These are phyloP conservation scores for Heteropelma amictum DNA, from an alignment of 2,888 invertebrate species.

Conservation along the genomic window DNA sequence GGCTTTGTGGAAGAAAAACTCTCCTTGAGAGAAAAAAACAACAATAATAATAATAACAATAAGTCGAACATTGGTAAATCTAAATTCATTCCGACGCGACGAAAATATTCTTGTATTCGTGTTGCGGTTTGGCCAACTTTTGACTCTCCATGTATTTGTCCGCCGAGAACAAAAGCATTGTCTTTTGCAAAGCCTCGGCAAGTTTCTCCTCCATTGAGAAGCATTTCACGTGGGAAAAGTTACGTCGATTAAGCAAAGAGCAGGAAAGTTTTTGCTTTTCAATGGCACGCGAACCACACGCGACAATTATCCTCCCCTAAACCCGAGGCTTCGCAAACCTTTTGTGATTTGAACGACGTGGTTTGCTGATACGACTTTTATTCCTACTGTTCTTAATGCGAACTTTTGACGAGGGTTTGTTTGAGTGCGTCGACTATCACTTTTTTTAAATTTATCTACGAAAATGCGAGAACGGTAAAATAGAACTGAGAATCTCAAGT, in stretches of 20 bases:
- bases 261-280: constrained; percentile 5
- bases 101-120: background rate
- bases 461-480: too few species aligned
- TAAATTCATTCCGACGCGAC: background rate
- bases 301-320: constrained; percentile 3
- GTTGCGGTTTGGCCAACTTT: constrained; percentile 5
- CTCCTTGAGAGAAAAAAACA: background rate
- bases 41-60: background rate
- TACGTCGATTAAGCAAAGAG: constrained; percentile 10
- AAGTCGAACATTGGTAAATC: background rate
- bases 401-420: too few species aligned
- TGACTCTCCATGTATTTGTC: background rate
- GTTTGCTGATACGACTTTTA: background rate
- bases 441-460: too few species aligned
- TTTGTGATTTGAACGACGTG: background rate
- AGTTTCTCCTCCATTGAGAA: constrained; percentile 29
- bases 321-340: background rate
- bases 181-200: background rate
- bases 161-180: background rate
- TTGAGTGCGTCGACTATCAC: too few species aligned
- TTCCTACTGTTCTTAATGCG: too few species aligned
- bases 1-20: background rate
- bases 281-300: background rate
- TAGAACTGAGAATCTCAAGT: too few species aligned
- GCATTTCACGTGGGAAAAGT: background rate